These are phyloP conservation scores for Odontomachus brunneus DNA, from an alignment of 1,140 invertebrate genomes.

Conservation along the genomic window DNA sequence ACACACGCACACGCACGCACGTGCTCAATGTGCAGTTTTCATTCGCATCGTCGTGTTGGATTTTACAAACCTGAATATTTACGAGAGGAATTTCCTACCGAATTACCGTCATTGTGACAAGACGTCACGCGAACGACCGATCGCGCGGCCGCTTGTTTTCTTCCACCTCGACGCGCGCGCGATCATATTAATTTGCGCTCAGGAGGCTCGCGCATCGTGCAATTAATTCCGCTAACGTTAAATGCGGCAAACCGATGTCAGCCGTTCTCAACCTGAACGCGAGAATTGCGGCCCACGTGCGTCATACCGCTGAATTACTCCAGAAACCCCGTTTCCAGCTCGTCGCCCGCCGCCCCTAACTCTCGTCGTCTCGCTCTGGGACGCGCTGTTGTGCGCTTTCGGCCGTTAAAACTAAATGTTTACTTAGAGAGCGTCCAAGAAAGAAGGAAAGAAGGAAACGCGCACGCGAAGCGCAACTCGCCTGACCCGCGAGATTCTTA, in stretches of 20 bases:
- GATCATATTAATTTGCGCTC: neutral
- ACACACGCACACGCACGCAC: neutral
- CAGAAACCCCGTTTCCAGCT: conserved; percentile 54
- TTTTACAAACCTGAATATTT: conserved; percentile 54
- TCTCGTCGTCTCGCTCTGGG: conserved; percentile 27
- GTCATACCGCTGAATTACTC: conserved; percentile 56
- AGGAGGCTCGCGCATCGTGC: neutral
- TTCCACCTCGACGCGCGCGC: conserved; percentile 20
- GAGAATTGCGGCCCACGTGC: conserved; percentile 31
- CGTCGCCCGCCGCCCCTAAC: conserved; percentile 31
- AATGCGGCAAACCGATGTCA: conserved; percentile 62
- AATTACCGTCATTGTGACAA: conserved; percentile 48
- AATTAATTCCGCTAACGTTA: conserved; percentile 70
- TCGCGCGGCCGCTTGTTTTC: conserved; percentile 17
- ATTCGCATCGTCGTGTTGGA: conserved; percentile 19
- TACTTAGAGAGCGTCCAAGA: neutral
- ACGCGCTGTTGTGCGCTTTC: conserved; percentile 34
- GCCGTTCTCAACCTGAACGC: conserved; percentile 23
- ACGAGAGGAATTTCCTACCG: conserved; percentile 64
- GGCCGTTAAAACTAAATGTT: conserved; percentile 39
- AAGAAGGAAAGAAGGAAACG: neutral
- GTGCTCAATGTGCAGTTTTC: neutral
- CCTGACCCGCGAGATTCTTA: neutral
- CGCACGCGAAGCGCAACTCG: neutral
- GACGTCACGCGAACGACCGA: neutral